Evolutionary conservation across 2,888 invertebrate species (phyloP), one percentile per base, ranked within the genome.

Genomic region (Anarsia innoxiella): DNA sequence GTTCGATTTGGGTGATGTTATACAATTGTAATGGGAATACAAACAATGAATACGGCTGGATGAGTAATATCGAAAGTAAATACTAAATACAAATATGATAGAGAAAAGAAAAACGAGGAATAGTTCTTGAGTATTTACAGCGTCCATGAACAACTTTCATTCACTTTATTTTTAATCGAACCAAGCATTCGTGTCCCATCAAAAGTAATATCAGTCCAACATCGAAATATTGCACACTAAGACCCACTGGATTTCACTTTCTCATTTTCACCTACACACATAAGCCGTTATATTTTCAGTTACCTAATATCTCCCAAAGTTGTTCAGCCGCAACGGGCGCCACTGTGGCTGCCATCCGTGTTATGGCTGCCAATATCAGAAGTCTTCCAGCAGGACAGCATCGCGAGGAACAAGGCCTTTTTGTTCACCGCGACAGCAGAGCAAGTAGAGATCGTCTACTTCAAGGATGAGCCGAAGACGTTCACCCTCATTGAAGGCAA

Each of bases 401-500:
- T 89, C 88, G 41, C 89, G 86, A 1, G 92, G 92, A 27, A 93
- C 93, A 26, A 93, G 82, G 40, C 93, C 93, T 61, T 92, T 92
- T 55, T 90, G 90, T 25, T 91, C 90, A 4, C 92, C 92, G 49
- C 91, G 82, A 56, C 91, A 91, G 66, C 93, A 93, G 39, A 93
- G 73, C 48, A 93, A 69, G 88, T 92, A 90, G 53, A 91, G 91
- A 56, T 88, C 89, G 66, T 93, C 93, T 30, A 93, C 92, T 56
- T 93, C 92, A 15, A 93, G 77, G 32, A 93, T 89, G 23, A 93
- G 87, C 43, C 89, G 89, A 31, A 93, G 80, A 28, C 88, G 86
- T 62, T 93, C 93, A 11, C 92, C 92, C 66, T 92, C 91, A 63
- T 90, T 91, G 75, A 92, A 93, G 9, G 92, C 89, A 25, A 93